Evolutionary conservation across 2,113 vertebrate genomes (phyloP), one percentile per base, ranked within the genome.

Genomic region (Ptilorrhoa leucosticta): DNA sequence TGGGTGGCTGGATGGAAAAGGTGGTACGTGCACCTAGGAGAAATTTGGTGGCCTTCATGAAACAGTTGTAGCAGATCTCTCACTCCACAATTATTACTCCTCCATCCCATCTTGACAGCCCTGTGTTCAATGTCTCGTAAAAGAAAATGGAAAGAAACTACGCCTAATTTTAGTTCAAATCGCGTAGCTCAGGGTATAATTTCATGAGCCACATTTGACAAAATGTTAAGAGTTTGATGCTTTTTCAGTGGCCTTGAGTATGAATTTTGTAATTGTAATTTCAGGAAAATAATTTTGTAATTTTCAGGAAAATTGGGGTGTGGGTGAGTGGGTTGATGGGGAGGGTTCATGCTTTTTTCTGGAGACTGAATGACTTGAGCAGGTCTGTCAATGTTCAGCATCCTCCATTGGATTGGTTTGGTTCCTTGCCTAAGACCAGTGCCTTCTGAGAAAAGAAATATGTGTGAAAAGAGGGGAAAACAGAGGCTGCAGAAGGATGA

Each of bases 311-410:
- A 63, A n/a, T 13, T 2, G 18, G 33, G 66, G 10, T 44, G 35
- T 31, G 35, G 42, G 8, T 30, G 60, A 47, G 10, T 26, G n/a
- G 37, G 27, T 40, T 71, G 28, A 30, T 0, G 0, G 16, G 45
- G 30, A 63, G 47, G 5, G 23, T 28, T 40, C 5, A 2, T 9
- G 9, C 24, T 42, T 72, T 39, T 51, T 11, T 31, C 27, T 54
- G 69, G 72, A 68, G 44, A 39, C 21, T 69, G 58, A 45, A 19
- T 8, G 35, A 13, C 48, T 51, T 10, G 10, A 89, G 35, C 26
- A 71, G 11, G 14, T 57, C 64, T 66, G 35, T 24, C 40, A 40
- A 1, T 10, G 17, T 45, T 87, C 42, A 60, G 56, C 3, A 1
- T 63, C 33, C 40, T 63, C 35, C 9, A 5, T 23, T 18, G 48